Percentiles rank a stretch among this genome's conserved stretches.
Evolutionary conservation across 2,113 vertebrate species (phyloP).

Genomic region (Mastomys natalensis): DNA sequence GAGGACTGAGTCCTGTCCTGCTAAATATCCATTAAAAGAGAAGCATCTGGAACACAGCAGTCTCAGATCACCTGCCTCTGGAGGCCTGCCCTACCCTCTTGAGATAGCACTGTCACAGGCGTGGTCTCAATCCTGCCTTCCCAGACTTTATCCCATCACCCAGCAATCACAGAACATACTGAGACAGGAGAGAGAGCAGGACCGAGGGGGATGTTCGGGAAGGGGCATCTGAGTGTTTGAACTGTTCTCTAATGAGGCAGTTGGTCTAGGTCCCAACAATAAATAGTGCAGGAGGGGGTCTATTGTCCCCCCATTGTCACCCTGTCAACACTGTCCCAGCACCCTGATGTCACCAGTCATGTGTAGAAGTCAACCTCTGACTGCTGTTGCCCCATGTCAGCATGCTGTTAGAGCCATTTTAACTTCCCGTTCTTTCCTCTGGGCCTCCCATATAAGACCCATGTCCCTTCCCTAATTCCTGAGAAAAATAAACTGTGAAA

Average conservation of each 20-base stretch:
- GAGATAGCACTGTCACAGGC: neutral
- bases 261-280: neutral
- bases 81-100: neutral
- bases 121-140: neutral
- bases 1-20: neutral
- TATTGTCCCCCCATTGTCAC: neutral
- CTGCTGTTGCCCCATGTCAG: neutral
- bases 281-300: neutral
- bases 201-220: neutral
- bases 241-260: neutral
- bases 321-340: neutral
- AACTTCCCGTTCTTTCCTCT: neutral
- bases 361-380: neutral
- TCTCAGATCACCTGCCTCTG: neutral
- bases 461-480: neutral
- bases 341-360: neutral
- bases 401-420: neutral
- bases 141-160: neutral
- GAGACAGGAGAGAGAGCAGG: neutral
- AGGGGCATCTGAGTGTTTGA: neutral
- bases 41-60: neutral
- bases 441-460: neutral
- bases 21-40: neutral
- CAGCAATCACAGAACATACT: neutral
- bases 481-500: neutral